Percentiles rank a stretch among this genome's conserved stretches.
phyloP scores from a whole-genome alignment of 2,888 invertebrate species.

The Lasioglossum vierecki region DNA sequence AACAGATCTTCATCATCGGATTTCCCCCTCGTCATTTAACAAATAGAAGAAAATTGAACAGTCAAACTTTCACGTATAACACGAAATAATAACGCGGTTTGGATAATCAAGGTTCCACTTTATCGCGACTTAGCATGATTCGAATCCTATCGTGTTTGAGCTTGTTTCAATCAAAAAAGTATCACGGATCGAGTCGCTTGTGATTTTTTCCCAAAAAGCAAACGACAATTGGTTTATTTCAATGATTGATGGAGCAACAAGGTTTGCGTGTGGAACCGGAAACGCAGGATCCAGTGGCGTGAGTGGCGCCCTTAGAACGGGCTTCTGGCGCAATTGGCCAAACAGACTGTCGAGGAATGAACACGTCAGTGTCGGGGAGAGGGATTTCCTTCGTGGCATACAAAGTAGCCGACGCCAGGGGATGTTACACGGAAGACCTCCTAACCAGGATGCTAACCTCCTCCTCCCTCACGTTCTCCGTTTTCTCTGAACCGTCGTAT shows the following conservation, averaged over 20 bases:
- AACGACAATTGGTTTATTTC: background rate
- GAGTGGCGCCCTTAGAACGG: constrained; percentile 22
- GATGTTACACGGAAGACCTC: constrained; percentile 58
- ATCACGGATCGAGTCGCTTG: background rate
- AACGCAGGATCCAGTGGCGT: background rate
- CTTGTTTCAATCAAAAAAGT: background rate
- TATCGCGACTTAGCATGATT: background rate
- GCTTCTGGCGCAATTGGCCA: constrained; percentile 50
- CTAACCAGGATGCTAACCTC: constrained; percentile 52
- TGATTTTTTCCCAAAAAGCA: background rate
- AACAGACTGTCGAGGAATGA: constrained; percentile 70
- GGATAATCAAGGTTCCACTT: background rate
- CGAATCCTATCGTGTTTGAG: background rate
- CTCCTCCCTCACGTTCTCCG: constrained; percentile 13
- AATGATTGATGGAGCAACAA: background rate
- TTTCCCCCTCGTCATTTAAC: fast-evolving
- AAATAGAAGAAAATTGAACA: background rate
- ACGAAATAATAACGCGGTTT: background rate
- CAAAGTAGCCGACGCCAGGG: constrained; percentile 66
- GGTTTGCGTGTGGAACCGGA: background rate
- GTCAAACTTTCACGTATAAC: background rate
- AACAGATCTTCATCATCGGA: background rate
- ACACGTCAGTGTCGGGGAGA: constrained; percentile 70
- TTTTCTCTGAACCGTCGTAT: constrained; percentile 21
- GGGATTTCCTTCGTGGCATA: constrained; percentile 67